Evolutionary conservation across 2,113 vertebrate species (phyloP), one percentile per base, ranked within the genome.

Genomic region (Siphamia tubifer): DNA sequence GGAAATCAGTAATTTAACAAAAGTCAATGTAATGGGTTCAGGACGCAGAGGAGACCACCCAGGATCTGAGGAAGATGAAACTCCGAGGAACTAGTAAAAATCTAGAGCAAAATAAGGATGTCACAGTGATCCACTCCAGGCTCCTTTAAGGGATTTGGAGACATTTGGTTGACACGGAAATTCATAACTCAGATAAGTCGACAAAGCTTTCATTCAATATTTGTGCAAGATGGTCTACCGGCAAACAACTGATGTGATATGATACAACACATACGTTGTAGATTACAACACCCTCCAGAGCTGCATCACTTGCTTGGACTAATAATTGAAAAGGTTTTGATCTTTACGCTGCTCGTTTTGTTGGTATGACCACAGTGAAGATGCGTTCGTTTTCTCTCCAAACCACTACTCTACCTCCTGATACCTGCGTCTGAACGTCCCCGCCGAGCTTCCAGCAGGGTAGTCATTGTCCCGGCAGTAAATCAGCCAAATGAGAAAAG

Each of bases 41-140:
- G 44, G 40, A 70, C 17, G 35, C 3, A 42, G 30, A 42, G 38
- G 20, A 66, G 84, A 86, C 81, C 86, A 90, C 84, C 86, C 81
- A 60, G 52, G n/a, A 71, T 69, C 52, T 28, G 13, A 54, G 31
- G 20, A 55, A 39, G 30, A 55, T 30, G 17, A 69, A 19, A 54
- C 42, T 80, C 67, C 54, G 16, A 36, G 61, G 44, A 70, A 57
- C 49, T 74, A 45, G 15, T 84, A 82, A 84, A 82, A 62, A 72
- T 60, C 21, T 38, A 68, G 15, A 64, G 63, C 20, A 70, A 71
- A 61, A 86, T 64, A n/a, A 64, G 40, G 40, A 64, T 82, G 73
- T 83, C 75, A 69, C 60, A 8, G 58, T 76, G 81, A 81, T 75
- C 35, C 66, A 69, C 20, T 36, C 36, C 82, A 81, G 77, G 11